phyloP scores from a whole-genome alignment of 2,888 invertebrate genomes.

The Corbicula japonica region DNA sequence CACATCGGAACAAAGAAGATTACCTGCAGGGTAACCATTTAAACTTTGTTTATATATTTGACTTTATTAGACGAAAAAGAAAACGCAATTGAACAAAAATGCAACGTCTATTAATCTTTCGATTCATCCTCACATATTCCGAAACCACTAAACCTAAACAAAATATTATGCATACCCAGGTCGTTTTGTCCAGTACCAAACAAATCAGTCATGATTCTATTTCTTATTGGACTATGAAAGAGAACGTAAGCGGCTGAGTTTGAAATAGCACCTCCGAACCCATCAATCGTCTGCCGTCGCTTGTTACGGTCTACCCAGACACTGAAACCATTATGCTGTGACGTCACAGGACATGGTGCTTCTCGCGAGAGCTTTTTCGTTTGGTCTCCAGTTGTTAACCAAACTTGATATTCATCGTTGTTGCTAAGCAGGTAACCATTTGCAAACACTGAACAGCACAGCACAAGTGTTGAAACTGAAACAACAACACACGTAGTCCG shows the following conservation, averaged over 20 bases:
- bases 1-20: neutral
- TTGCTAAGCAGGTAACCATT: no score
- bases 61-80: neutral
- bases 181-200: slow-evolving; percentile 61
- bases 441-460: no score
- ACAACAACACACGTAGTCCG: no score
- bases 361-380: slow-evolving; percentile 42
- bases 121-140: neutral
- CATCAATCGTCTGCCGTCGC: slow-evolving; percentile 61
- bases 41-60: neutral
- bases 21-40: neutral
- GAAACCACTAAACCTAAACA: neutral
- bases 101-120: neutral
- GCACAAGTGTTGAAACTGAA: no score
- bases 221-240: slow-evolving; percentile 61
- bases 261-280: slow-evolving; percentile 68
- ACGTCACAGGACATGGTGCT: slow-evolving; percentile 10
- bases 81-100: neutral
- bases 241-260: slow-evolving; percentile 70
- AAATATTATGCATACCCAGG: no score
- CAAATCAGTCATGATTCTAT: slow-evolving; percentile 63
- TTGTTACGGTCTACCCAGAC: slow-evolving; percentile 61
- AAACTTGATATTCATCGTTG: slow-evolving; percentile 44
- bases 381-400: slow-evolving; percentile 64
- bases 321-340: slow-evolving; percentile 34